phyloP scores from a whole-genome alignment of 2,888 invertebrate genomes.

The Augochlorella aurata region DNA sequence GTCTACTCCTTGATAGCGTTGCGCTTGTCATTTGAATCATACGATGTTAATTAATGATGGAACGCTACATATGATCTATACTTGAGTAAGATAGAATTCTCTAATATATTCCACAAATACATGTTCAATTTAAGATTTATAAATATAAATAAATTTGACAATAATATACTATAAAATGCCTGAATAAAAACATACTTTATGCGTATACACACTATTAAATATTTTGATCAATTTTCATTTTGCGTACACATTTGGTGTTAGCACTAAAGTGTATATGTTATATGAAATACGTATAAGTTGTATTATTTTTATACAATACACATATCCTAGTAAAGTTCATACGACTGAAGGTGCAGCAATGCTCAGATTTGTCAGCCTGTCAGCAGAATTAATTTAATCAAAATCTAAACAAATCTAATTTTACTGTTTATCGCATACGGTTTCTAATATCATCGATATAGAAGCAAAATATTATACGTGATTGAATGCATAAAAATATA shows the following conservation, averaged over 20 bases:
- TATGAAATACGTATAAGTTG: neutral
- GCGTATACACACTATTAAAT: neutral
- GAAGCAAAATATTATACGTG: neutral
- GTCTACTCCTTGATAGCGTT: neutral
- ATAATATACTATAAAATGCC: no score
- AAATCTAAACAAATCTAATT: conserved; percentile 26
- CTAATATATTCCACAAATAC: no score
- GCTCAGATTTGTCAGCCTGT: conserved; percentile 20
- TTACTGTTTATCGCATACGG: neutral
- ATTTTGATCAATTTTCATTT: neutral
- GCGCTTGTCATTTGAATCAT: neutral
- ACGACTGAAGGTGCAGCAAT: neutral
- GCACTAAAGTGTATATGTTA: neutral
- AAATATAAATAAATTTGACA: no score
- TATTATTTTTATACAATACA: neutral
- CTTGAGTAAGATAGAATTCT: no score
- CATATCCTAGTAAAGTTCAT: conserved; percentile 8
- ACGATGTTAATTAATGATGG: neutral
- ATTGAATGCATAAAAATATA: neutral
- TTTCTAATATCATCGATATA: neutral
- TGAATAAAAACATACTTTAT: no score
- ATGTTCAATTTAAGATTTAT: no score
- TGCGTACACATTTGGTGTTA: neutral
- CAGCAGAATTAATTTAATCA: conserved; percentile 4
- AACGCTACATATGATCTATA: no score